These are phyloP conservation scores for Drosophila kuntzei DNA, from an alignment of 2,888 invertebrate species.

Conservation along the genomic window DNA sequence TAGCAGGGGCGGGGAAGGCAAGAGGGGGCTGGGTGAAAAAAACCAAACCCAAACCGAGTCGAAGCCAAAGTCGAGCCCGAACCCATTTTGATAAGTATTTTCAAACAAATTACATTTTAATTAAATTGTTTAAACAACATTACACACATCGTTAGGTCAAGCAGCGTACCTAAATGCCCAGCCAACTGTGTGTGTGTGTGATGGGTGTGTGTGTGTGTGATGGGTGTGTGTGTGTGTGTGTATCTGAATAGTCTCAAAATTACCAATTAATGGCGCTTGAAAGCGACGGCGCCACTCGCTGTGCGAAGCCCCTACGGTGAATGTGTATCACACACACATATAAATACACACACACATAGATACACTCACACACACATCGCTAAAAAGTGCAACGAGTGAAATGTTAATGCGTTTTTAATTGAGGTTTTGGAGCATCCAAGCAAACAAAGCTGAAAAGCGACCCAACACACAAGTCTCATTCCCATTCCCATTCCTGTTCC, in stretches of 20 bases:
- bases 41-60: conserved; percentile 38
- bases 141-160: conserved; percentile 83
- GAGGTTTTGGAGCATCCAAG: conserved; percentile 78
- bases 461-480: conserved; percentile 33
- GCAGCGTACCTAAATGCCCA: conserved; percentile 78
- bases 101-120: conserved; percentile 84
- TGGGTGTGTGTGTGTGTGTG: conserved; percentile 20
- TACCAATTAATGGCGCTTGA: conserved; percentile 76
- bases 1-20: conserved; percentile 6
- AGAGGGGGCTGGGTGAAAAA: background rate
- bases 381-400: conserved; percentile 74
- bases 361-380: conserved; percentile 13
- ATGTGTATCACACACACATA: conserved; percentile 62
- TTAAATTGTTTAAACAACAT: conserved; percentile 84
- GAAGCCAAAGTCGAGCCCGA: conserved; percentile 56
- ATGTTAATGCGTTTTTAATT: conserved; percentile 84
- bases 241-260: conserved; percentile 49
- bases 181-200: conserved; percentile 39
- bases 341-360: conserved; percentile 18
- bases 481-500: conserved; percentile 31
- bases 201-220: conserved; percentile 19
- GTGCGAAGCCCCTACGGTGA: conserved; percentile 69
- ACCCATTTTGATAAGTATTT: conserved; percentile 79
- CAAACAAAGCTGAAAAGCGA: conserved; percentile 50
- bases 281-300: conserved; percentile 74